These are phyloP conservation scores for Acropternis orthonyx DNA, from an alignment of 2,797 vertebrate genomes.

Conservation along the genomic window DNA sequence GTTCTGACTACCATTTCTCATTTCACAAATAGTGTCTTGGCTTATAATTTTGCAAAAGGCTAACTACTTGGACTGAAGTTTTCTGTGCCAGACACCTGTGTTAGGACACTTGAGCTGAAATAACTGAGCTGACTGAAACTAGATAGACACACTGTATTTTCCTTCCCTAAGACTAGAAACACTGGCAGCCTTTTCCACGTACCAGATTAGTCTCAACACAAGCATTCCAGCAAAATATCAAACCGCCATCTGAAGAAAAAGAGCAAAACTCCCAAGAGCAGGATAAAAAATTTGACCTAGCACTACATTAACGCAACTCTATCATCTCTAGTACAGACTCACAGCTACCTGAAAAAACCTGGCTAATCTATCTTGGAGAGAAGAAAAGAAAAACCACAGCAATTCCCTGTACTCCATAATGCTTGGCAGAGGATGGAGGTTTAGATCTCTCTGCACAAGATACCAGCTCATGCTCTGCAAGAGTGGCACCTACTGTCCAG, in stretches of 20 bases:
- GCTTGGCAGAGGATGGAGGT: not conserved
- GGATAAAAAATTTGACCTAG: not conserved
- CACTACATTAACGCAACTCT: not conserved
- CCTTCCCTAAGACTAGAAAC: not conserved
- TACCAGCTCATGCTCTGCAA: rapidly evolving
- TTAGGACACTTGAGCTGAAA: not conserved
- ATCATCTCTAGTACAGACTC: not conserved
- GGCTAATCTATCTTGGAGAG: not conserved
- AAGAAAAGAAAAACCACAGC: not conserved
- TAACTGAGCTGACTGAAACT: not conserved
- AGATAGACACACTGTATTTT: not conserved
- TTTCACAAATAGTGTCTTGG: not conserved
- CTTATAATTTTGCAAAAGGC: not conserved
- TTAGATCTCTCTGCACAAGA: not conserved
- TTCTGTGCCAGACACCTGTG: not conserved
- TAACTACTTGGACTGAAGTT: not conserved
- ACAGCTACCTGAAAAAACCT: not conserved
- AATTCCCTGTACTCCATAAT: not conserved
- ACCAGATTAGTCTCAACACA: not conserved
- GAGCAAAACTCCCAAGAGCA: not conserved
- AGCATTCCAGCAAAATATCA: not conserved
- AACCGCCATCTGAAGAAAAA: not conserved
- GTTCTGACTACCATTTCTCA: not conserved
- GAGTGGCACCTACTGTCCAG: not conserved
- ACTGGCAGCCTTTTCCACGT: not conserved